Conservation (phyloP, 2,113 vertebrate species). For the Odontophorus gujanensis region DNA sequence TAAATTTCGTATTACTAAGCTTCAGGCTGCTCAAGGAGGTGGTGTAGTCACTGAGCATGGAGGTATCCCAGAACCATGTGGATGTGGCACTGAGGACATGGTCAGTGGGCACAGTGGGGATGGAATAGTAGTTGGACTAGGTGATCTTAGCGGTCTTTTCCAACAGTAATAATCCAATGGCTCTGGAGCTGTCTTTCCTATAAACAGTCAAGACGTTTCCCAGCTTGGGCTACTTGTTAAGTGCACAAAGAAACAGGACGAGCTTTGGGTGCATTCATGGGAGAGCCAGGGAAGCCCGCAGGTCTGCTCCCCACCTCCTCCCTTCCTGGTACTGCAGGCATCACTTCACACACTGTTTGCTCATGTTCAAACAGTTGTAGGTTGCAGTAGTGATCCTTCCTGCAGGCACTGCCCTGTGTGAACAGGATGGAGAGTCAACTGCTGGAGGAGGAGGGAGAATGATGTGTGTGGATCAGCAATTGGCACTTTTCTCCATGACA, state of each 20-base stretch:
- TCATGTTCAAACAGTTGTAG: background rate
- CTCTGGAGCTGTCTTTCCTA: background rate
- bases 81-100: too few relatives aligned
- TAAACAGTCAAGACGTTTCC: background rate
- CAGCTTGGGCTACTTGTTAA: rapidly evolving
- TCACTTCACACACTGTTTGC: rapidly evolving
- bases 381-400: background rate
- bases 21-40: too few relatives aligned
- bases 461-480: rapidly evolving
- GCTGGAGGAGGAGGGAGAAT: background rate
- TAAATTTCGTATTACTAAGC: background rate
- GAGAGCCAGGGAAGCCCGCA: background rate
- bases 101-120: too few relatives aligned
- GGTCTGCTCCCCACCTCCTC: background rate
- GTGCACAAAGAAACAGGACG: background rate
- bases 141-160: too few relatives aligned
- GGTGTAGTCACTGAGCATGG: too few relatives aligned
- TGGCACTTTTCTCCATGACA: background rate
- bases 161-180: too few relatives aligned
- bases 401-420: background rate
- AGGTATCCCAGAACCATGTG: too few relatives aligned
- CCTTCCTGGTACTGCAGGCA: background rate
- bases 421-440: background rate
- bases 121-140: too few relatives aligned
- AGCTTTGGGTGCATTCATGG: background rate